Conservation (phyloP, 2,888 invertebrate species). For the Ormyrus thymus region DNA sequence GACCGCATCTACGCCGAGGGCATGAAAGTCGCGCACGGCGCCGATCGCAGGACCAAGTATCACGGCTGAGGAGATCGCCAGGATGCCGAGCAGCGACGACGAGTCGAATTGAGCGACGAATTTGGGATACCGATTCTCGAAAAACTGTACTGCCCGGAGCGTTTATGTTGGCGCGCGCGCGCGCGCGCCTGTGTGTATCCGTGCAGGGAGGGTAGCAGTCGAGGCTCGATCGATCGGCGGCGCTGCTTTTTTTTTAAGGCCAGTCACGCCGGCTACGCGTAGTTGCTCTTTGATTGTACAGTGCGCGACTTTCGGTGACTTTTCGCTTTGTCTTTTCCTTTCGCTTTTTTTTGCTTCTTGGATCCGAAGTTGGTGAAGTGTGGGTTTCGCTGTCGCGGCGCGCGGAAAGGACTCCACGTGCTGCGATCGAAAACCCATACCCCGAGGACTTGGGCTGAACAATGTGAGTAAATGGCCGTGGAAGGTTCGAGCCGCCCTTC, state of each 20-base stretch:
- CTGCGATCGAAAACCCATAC: constrained; percentile 15
- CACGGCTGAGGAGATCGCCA: constrained; percentile 55
- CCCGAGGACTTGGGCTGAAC: constrained; percentile 30
- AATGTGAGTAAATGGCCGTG: constrained; percentile 74
- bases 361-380: no score
- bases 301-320: no score
- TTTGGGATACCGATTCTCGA: neutral
- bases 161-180: neutral
- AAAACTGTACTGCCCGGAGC: neutral
- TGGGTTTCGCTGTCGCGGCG: no score
- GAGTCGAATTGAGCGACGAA: constrained; percentile 25
- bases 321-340: no score
- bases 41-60: constrained; percentile 52
- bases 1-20: constrained; percentile 41
- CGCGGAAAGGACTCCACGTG: neutral
- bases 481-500: constrained; percentile 66
- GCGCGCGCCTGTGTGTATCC: neutral
- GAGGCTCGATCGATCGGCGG: constrained; percentile 41
- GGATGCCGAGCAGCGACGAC: constrained; percentile 29
- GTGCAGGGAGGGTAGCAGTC: neutral
- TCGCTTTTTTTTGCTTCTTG: no score
- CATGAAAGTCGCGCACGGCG: constrained; percentile 33
- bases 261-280: neutral
- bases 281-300: neutral
- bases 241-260: neutral